Base-by-base conservation (phyloP, 2,888 invertebrate species). In the Monoplex corrugatus region DNA sequence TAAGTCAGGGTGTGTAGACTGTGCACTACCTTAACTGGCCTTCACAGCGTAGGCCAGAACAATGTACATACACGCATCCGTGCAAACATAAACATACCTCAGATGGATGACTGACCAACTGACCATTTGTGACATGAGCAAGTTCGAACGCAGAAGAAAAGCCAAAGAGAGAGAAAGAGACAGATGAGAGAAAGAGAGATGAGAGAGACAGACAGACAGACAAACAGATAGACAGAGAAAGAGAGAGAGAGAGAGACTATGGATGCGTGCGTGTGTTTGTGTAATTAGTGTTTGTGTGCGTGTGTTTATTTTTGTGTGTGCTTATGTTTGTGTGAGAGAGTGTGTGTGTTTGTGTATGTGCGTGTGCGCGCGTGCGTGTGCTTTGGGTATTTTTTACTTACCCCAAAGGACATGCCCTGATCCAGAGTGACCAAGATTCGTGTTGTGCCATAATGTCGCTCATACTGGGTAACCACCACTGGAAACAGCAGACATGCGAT, bases 341-440 rank as follows among this genome's bases (percentile, higher is more conserved):
- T 75, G 35, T 75, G 75, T 6, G 38, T 75, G 38, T 38, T 8
- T 75, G 16, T 75, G 5, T 50, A 19, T 50, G 50, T 50, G 68
- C 38, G 68, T 80, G 13, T 80, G 80, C 28, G 80, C n/a, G 40
- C 23, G 40, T 43, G 40, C 23, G 80, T 80, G 40, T 80, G 80
- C 38, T 32, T 38, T n/a, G n/a, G n/a, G n/a, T n/a, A 50, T 50
- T 50, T 23, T 57, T 2, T 57, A 92, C 93, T 93, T 91, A 94
- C 95, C 90, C 95, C 95, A 90, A 95, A 95, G 2, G 93, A 93
- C 94, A 94, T 94, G 28, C 95, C 95, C 83, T 92, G 91, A 44
- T 94, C 91, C 10, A 95, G 91, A 83, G 92, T 92, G 10, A 94
- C 94, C 50, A 95, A 89, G n/a, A 94, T 93, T 44, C 93, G 92